These are phyloP conservation scores for Halocynthia aurantium DNA, from an alignment of 23 tunicate genomes.

Conservation along the genomic window DNA sequence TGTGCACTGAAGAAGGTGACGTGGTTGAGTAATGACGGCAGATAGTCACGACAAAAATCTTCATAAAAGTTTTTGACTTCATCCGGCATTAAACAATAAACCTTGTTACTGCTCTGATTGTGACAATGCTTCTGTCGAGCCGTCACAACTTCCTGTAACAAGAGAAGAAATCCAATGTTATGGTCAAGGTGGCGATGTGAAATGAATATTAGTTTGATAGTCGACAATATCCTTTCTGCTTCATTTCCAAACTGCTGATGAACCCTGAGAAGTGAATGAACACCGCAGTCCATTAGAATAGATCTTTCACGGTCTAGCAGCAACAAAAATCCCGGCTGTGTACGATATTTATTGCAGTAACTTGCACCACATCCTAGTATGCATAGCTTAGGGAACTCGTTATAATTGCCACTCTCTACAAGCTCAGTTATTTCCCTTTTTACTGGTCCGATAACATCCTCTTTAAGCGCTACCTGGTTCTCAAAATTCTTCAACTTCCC, in stretches of 20 bases:
- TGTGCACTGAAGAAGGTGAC: not conserved
- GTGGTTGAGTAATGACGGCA: not conserved
- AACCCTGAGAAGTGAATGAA: slow-evolving; percentile 9
- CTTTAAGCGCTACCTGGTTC: not conserved
- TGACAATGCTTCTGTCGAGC: not conserved
- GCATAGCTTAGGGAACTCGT: slow-evolving; percentile 29
- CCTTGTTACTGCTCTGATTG: not conserved
- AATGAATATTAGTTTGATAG: slow-evolving; percentile 41
- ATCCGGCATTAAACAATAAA: slow-evolving; percentile 11
- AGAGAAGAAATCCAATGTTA: slow-evolving; percentile 25
- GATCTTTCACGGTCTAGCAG: slow-evolving; percentile 18
- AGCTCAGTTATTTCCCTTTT: not conserved
- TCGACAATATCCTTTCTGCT: slow-evolving; percentile 15
- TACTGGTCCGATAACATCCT: not conserved
- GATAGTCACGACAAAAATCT: not conserved
- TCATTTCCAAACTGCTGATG: slow-evolving; percentile 35
- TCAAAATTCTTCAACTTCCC: not conserved
- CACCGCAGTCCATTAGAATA: slow-evolving; percentile 58
- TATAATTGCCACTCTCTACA: not conserved
- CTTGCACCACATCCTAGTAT: slow-evolving; percentile 50
- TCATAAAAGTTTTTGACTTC: not conserved
- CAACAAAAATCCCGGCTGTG: slow-evolving; percentile 34
- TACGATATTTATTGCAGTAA: not conserved
- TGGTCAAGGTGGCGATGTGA: slow-evolving; percentile 72
- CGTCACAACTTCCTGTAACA: slow-evolving; percentile 14